Percentiles rank a stretch among this genome's conserved stretches.
phyloP scores from a whole-genome alignment of 2,888 invertebrate species.

The Agrochola lychnidis region DNA sequence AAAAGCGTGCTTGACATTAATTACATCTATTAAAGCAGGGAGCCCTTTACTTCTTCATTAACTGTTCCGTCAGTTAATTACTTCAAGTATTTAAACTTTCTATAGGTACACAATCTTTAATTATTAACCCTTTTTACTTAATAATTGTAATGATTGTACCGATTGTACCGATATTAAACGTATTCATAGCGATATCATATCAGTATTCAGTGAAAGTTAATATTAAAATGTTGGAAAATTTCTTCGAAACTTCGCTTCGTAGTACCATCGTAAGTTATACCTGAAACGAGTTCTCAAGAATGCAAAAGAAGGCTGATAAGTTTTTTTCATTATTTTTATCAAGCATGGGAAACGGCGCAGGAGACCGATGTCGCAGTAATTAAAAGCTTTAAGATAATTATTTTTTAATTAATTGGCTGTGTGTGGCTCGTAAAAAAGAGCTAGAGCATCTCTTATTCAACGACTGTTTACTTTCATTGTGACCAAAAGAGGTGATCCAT shows the following conservation, averaged over 20 bases:
- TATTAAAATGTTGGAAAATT: conserved; percentile 19
- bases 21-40: conserved; percentile 24
- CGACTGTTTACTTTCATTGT: neutral
- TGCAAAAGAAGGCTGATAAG: conserved; percentile 40
- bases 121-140: conserved; percentile 9
- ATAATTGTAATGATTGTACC: conserved; percentile 24
- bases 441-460: neutral
- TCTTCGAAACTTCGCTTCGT: conserved; percentile 17
- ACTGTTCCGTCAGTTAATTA: conserved; percentile 15
- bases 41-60: conserved; percentile 37
- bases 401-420: conserved; percentile 16
- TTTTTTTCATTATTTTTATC: conserved; percentile 35
- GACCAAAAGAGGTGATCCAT: neutral
- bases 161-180: conserved; percentile 31
- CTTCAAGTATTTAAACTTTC: conserved; percentile 12
- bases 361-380: conserved; percentile 36
- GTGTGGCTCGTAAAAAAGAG: neutral
- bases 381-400: conserved; percentile 47
- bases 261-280: conserved; percentile 36
- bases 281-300: conserved; percentile 59
- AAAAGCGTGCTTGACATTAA: conserved; percentile 32
- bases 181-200: conserved; percentile 12
- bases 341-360: conserved; percentile 48
- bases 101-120: conserved; percentile 3
- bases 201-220: conserved; percentile 41